These are phyloP conservation scores for Dolichallabes microphthalmus DNA, from an alignment of 2,113 vertebrate species.

Conservation along the genomic window DNA sequence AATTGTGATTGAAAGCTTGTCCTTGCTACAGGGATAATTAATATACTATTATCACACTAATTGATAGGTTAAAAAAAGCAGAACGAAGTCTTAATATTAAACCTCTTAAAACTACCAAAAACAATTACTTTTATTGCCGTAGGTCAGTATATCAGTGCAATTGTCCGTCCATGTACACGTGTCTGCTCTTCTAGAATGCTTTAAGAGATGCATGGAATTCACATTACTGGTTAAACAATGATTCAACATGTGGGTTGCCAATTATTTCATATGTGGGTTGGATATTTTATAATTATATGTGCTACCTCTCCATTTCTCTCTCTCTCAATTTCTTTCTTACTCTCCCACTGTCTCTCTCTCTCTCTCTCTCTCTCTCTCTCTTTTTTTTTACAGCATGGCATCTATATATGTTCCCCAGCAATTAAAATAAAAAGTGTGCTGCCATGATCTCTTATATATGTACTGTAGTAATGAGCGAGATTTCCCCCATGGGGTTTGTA, in stretches of 20 bases:
- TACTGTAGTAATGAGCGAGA: slow-evolving; percentile 42
- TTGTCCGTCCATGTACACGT: not conserved
- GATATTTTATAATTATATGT: slow-evolving; percentile 58
- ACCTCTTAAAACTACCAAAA: not conserved
- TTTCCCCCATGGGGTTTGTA: slow-evolving; percentile 47
- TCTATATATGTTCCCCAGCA: slow-evolving; percentile 24
- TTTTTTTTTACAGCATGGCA: slow-evolving; percentile 10
- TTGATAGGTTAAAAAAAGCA: slow-evolving; percentile 30
- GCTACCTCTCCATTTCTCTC: not conserved
- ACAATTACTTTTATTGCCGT: slow-evolving; percentile 14
- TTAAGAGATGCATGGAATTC: slow-evolving; percentile 47
- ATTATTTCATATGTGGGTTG: slow-evolving; percentile 54
- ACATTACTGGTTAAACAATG: slow-evolving; percentile 55
- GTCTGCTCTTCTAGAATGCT: slow-evolving; percentile 26
- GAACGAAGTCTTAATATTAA: slow-evolving; percentile 12
- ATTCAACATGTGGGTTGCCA: slow-evolving; percentile 47
- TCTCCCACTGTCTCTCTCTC: not conserved
- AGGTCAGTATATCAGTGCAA: not conserved
- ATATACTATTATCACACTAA: slow-evolving; percentile 8
- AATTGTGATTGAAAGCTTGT: not conserved
- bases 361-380: not conserved
- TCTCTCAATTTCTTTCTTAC: not conserved
- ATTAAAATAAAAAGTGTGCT: slow-evolving; percentile 55
- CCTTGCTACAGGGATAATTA: slow-evolving; percentile 33
- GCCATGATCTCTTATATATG: slow-evolving; percentile 40